phyloP scores from a whole-genome alignment of 1,140 invertebrate species.

The Drosophila sproati region DNA sequence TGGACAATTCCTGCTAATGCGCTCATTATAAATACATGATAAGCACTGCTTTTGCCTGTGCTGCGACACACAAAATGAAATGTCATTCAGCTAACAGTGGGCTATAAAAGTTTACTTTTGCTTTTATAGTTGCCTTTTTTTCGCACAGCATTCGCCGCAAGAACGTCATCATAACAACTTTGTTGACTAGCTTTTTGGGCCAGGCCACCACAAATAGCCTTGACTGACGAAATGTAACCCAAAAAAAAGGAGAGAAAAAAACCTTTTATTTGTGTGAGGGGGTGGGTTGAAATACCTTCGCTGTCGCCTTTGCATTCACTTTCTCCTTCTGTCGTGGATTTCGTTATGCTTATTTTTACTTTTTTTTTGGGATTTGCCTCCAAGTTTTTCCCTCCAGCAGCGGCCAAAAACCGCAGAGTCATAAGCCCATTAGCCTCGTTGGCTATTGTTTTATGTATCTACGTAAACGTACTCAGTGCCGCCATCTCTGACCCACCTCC shows the following conservation, averaged over 20 bases:
- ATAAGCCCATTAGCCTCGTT: conserved; percentile 72
- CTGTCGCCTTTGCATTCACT: conserved; percentile 15
- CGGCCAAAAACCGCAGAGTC: conserved; percentile 72
- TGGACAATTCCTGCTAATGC: conserved; percentile 37
- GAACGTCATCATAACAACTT: conserved; percentile 75
- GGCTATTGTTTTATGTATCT: conserved; percentile 47
- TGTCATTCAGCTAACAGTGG: conserved; percentile 32
- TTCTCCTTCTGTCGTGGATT: conserved; percentile 22
- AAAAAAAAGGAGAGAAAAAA: conserved; percentile 32
- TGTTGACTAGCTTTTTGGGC: conserved; percentile 54
- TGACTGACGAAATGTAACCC: conserved; percentile 54
- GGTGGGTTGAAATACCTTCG: conserved; percentile 39
- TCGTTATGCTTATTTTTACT: conserved; percentile 8
- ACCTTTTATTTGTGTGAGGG: conserved; percentile 48
- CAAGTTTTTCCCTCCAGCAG: conserved; percentile 41
- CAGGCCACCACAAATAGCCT: conserved; percentile 41
- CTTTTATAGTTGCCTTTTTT: conserved; percentile 25
- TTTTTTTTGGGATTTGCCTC: conserved; percentile 11
- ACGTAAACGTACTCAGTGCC: conserved; percentile 11
- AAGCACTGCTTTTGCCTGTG: conserved; percentile 37
- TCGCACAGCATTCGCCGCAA: conserved; percentile 4
- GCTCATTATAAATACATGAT: conserved; percentile 71
- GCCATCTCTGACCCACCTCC: not conserved
- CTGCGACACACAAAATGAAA: conserved; percentile 35
- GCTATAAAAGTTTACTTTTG: conserved; percentile 25